Evolutionary conservation across 2,797 vertebrate species (phyloP).

Genomic region (Trachurus trachurus): DNA sequence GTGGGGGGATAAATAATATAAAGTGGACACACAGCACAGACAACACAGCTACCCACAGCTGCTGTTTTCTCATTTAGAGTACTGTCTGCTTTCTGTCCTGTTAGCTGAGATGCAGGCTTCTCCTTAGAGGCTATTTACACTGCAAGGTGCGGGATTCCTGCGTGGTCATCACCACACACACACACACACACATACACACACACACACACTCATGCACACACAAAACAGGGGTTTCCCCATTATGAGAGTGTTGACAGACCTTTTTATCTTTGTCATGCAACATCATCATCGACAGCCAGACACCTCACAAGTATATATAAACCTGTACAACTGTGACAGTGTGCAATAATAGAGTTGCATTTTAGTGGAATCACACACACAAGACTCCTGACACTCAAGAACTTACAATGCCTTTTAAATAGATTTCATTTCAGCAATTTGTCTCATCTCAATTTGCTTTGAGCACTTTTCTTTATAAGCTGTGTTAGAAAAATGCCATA

Average conservation of each 20-base stretch:
- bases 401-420: neutral
- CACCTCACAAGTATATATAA: constrained; percentile 42
- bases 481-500: neutral
- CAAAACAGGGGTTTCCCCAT: constrained; percentile 27
- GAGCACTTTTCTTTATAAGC: neutral
- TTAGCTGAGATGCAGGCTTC: constrained; percentile 24
- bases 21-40: neutral
- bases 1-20: neutral
- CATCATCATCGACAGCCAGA: constrained; percentile 46
- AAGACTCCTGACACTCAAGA: neutral
- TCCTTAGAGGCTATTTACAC: constrained; percentile 47
- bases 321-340: constrained; percentile 14
- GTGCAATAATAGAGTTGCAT: neutral
- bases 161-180: constrained; percentile 7
- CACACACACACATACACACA: constrained; percentile 12
- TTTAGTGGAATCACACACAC: neutral
- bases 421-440: neutral
- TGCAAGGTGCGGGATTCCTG: constrained; percentile 56
- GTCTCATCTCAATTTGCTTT: neutral
- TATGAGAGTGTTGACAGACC: constrained; percentile 48
- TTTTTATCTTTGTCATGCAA: constrained; percentile 45
- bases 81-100: constrained; percentile 23
- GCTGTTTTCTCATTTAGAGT: constrained; percentile 24
- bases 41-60: constrained; percentile 4
- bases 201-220: constrained; percentile 2